Evolutionary conservation across 2,113 vertebrate species (phyloP), one percentile per base, ranked within the genome.

Genomic region (Xenopus borealis): DNA sequence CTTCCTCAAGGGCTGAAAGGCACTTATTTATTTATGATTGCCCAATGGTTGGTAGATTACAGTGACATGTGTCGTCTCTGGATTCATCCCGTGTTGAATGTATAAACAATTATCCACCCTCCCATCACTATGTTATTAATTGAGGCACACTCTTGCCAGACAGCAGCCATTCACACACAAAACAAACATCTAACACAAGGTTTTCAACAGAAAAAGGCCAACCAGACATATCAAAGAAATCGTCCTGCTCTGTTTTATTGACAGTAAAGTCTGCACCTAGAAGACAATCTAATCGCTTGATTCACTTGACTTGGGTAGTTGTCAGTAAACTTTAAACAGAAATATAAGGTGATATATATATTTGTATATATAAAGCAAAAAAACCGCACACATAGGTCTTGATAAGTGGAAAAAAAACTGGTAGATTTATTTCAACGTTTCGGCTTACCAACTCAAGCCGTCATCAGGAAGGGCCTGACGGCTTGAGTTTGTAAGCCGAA

Each of bases 21-120:
- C 74, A 77, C 66, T 63, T 70, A 18, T 70, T 77, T 77, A 70
- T 77, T 77, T 77, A 64, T 70, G 27, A 59, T 70, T 70, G 67
- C 70, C 59, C 74, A 64, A 64, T 77, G 74, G 30, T 59, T 69
- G 57, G 30, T 12, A 67, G 66, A 75, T 69, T 57, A 63, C 33
- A 62, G 62, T 64, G 67, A 70, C 58, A 55, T 62, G 55, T 75
- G 65, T 52, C 63, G 67, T 52, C 52, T 44, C 57, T 64, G 47
- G 67, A 70, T 44, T 30, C 13, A 44, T 57, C 61, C 52, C 33
- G 30, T 77, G 66, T 76, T 76, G 59, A 45, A 57, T 63, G 66
- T 75, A 45, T 77, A 77, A 77, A 77, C 74, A 70, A n/a, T 40
- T 57, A 70, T 33, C 12, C 74, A 70, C 66, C 66, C 66, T 75